These are phyloP conservation scores for Acanthosepion lycidas DNA, from an alignment of 2,888 invertebrate species.

Conservation along the genomic window DNA sequence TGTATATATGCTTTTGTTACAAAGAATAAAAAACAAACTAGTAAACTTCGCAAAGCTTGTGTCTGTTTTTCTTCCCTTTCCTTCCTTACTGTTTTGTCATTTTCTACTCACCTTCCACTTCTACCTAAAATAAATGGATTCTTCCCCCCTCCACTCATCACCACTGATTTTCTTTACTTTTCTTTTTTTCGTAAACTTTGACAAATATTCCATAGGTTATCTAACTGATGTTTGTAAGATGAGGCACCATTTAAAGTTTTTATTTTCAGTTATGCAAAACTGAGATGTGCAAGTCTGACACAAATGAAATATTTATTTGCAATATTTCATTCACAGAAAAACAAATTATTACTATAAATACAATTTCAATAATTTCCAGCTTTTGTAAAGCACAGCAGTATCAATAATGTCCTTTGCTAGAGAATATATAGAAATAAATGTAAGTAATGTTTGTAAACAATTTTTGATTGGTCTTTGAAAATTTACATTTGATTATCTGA, in stretches of 20 bases:
- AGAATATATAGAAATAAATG: too few species aligned
- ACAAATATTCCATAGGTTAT: background rate
- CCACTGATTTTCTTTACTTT: background rate
- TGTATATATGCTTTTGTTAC: constrained; percentile 46
- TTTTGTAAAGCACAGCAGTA: too few species aligned
- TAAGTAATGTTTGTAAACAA: too few species aligned
- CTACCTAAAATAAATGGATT: background rate
- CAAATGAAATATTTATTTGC: background rate
- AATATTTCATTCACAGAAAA: background rate
- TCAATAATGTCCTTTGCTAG: too few species aligned
- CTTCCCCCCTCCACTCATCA: background rate
- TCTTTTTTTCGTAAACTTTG: background rate
- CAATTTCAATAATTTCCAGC: too few species aligned
- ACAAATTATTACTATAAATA: too few species aligned
- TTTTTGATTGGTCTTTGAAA: too few species aligned
- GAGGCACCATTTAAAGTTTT: background rate
- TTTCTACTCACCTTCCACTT: background rate
- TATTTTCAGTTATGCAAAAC: background rate
- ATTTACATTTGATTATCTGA: too few species aligned
- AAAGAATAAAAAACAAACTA: constrained; percentile 45
- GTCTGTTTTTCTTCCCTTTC: constrained; percentile 39
- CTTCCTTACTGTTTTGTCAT: background rate
- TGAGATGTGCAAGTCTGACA: too few species aligned
- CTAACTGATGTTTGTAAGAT: background rate
- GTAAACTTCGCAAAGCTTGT: constrained; percentile 40